A percentile compares a stretch with the other conserved stretches of the same genome.
Conservation (phyloP, 2,888 invertebrate species). For the Ecdyonurus torrentis region DNA sequence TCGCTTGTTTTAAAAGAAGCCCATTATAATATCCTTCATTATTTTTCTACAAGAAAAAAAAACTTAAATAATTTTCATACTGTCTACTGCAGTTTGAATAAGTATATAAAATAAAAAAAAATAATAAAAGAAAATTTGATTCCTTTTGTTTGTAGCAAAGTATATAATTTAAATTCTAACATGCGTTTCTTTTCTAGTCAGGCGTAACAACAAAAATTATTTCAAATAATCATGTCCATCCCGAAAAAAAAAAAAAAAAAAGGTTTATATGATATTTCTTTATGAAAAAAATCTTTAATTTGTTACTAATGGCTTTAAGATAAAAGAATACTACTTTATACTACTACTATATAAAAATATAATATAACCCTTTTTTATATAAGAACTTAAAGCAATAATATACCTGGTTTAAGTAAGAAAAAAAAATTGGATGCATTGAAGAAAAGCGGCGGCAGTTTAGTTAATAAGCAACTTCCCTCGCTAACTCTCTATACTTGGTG, state of each 20-base stretch:
- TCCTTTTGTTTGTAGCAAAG: neutral
- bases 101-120: no score
- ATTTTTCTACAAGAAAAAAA: neutral
- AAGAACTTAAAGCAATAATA: neutral
- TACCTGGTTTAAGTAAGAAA: neutral
- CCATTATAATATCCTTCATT: neutral
- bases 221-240: neutral
- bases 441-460: neutral
- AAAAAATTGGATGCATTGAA: neutral
- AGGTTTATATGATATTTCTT: no score
- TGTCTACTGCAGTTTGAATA: neutral
- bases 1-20: no score
- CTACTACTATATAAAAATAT: neutral
- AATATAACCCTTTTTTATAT: neutral
- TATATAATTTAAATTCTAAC: neutral
- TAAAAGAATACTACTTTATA: neutral
- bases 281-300: neutral
- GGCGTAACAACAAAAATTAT: slow-evolving; percentile 2
- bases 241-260: neutral
- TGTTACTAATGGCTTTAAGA: neutral
- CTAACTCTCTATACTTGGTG: no score
- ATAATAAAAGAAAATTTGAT: neutral
- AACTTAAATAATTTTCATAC: neutral
- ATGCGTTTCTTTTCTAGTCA: neutral
- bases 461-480: neutral